phyloP scores from a whole-genome alignment of 2,797 vertebrate genomes.

The Chelon labrosus region DNA sequence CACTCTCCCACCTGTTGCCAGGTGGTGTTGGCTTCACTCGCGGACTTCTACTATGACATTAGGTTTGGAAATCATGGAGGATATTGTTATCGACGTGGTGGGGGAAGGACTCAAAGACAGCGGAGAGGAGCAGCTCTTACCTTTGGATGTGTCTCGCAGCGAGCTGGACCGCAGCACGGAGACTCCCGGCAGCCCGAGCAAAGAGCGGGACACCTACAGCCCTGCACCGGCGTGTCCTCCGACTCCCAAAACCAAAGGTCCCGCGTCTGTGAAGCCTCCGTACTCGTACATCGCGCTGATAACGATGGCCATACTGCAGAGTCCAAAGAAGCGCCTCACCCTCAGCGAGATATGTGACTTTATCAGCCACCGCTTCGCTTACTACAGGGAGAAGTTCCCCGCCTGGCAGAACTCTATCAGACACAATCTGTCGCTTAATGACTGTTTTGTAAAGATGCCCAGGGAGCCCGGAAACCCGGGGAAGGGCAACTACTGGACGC shows the following conservation, averaged over 20 bases:
- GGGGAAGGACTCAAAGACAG: conserved; percentile 82
- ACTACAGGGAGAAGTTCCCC: conserved; percentile 91
- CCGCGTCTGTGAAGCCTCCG: conserved; percentile 87
- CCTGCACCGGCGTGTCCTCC: conserved; percentile 42
- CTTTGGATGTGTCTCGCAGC: conserved; percentile 60
- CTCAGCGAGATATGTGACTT: conserved; percentile 94
- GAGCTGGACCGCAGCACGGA: conserved; percentile 56
- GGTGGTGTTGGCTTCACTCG: conserved; percentile 68
- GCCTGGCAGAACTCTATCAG: conserved; percentile 91
- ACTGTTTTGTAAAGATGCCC: conserved; percentile 89
- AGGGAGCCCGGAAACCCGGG: conserved; percentile 92
- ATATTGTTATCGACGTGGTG: conserved; percentile 86
- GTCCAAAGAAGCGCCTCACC: conserved; percentile 89
- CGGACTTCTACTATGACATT: conserved; percentile 84
- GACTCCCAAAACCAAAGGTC: conserved; percentile 70
- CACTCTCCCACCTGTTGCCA: conserved; percentile 75
- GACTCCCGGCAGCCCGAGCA: conserved; percentile 48
- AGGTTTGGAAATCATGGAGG: conserved; percentile 85
- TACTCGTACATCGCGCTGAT: conserved; percentile 94
- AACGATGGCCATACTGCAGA: conserved; percentile 93
- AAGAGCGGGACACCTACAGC: conserved; percentile 55
- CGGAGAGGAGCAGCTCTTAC: conserved; percentile 72
- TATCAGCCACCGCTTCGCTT: conserved; percentile 90
- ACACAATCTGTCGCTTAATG: conserved; percentile 89
- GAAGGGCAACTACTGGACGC: conserved; percentile 92